These are phyloP conservation scores for Sphaeramia orbicularis DNA, from an alignment of 2,797 vertebrate species.

Conservation along the genomic window DNA sequence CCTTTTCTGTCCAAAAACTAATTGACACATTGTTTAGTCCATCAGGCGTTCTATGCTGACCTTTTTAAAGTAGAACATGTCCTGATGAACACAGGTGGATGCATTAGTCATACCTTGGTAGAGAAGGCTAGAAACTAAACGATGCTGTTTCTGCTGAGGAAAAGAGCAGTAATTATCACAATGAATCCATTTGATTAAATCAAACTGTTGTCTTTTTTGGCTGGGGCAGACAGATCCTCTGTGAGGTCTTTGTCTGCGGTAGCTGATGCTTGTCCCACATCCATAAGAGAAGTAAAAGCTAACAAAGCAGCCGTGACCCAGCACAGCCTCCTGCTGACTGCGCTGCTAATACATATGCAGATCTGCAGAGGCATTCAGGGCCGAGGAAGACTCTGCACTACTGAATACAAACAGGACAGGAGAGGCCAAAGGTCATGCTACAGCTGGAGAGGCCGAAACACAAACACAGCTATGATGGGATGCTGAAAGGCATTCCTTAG, in stretches of 20 bases:
- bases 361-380: conserved; percentile 21
- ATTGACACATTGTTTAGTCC: no score
- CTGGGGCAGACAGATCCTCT: not conserved
- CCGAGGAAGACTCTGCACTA: conserved; percentile 1
- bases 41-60: no score
- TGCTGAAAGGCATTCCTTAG: conserved; percentile 11
- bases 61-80: no score
- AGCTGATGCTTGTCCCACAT: not conserved
- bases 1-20: no score
- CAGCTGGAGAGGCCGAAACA: conserved; percentile 23
- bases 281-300: conserved; percentile 1
- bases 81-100: no score
- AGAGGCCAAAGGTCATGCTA: conserved; percentile 28
- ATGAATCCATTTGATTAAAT: not conserved
- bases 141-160: no score
- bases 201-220: not conserved
- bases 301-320: conserved; percentile 23
- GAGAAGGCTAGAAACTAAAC: not conserved
- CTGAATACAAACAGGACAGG: conserved; percentile 20
- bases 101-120: no score
- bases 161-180: not conserved
- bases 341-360: conserved; percentile 16
- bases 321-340: conserved; percentile 1
- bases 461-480: conserved; percentile 1
- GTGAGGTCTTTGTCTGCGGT: conserved; percentile 12